Evolutionary conservation across 2,888 invertebrate species (phyloP).

Genomic region (Apodemia duryi): DNA sequence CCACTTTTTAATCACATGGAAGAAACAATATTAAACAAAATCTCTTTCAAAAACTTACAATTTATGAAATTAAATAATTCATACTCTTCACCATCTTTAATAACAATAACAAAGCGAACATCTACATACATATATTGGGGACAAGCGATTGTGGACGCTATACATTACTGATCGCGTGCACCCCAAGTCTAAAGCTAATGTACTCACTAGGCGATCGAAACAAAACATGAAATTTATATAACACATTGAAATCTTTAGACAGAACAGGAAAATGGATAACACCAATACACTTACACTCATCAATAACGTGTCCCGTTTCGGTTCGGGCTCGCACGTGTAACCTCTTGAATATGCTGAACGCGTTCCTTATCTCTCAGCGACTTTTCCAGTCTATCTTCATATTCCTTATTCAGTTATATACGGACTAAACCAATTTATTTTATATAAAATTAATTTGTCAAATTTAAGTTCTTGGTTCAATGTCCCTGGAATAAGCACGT

Average conservation of each 20-base stretch:
- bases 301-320: no score
- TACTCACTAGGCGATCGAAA: conserved; percentile 10
- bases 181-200: conserved; percentile 11
- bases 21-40: conserved; percentile 69
- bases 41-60: conserved; percentile 57
- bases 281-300: no score
- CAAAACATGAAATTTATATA: not conserved
- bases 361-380: not conserved
- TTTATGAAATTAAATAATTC: conserved; percentile 64
- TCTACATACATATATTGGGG: conserved; percentile 37
- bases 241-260: not conserved
- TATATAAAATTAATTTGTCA: not conserved
- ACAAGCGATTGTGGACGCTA: conserved; percentile 18
- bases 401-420: conserved; percentile 2
- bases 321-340: no score
- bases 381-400: conserved; percentile 9
- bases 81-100: conserved; percentile 48
- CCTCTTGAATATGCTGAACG: no score
- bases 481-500: no score
- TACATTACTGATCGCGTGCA: conserved; percentile 11
- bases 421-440: not conserved
- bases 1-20: conserved; percentile 71
- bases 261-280: not conserved
- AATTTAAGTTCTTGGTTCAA: no score
- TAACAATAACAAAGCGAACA: conserved; percentile 73